Conservation (phyloP, 1,140 invertebrate genomes). For the Acromyrmex charruanus region DNA sequence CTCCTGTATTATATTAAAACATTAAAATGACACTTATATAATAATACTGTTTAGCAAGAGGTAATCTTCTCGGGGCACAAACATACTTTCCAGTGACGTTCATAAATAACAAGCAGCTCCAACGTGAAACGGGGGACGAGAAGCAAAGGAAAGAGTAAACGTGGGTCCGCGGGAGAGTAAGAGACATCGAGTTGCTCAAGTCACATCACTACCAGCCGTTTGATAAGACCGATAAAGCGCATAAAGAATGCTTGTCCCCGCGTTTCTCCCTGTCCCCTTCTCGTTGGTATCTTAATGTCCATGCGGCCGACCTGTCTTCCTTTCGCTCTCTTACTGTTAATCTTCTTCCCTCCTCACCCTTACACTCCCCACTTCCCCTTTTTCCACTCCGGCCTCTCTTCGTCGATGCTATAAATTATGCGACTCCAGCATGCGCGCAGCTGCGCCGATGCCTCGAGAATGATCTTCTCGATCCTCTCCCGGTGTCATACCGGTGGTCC, state of each 20-base stretch:
- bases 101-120: conserved; percentile 19
- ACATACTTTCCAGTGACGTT: not conserved
- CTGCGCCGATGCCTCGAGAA: conserved; percentile 77
- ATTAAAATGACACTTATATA: conserved; percentile 28
- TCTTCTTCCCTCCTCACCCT: conserved; percentile 27
- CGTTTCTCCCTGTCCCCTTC: conserved; percentile 68
- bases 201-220: conserved; percentile 83
- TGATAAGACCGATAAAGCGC: conserved; percentile 84
- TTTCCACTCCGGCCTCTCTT: conserved; percentile 60
- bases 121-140: not conserved
- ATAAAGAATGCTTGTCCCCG: conserved; percentile 84
- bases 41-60: conserved; percentile 1
- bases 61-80: not conserved
- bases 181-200: conserved; percentile 81
- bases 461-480: conserved; percentile 39
- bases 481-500: conserved; percentile 42
- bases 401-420: conserved; percentile 84
- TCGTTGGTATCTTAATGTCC: conserved; percentile 78
- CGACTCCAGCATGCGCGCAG: conserved; percentile 81
- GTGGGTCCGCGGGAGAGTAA: conserved; percentile 31
- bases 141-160: not conserved
- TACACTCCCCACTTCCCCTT: not conserved
- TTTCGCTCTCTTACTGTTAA: conserved; percentile 60
- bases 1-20: not conserved
- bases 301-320: conserved; percentile 30